These are phyloP conservation scores for Calidris pugnax DNA, from an alignment of 2,113 vertebrate species.

Conservation along the genomic window DNA sequence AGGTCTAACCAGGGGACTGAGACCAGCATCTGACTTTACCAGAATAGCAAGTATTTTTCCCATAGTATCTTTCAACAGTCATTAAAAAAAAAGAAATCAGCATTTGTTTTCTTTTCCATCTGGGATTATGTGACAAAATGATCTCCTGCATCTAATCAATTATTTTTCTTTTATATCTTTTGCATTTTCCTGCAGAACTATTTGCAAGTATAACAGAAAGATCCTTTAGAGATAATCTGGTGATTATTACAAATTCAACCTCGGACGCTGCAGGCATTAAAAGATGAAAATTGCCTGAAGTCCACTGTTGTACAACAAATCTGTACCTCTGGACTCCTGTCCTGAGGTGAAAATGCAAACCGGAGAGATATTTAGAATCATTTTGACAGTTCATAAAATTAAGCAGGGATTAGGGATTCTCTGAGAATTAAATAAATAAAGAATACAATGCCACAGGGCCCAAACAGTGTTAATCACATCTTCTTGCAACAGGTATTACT, in stretches of 20 bases:
- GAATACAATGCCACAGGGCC: conserved; percentile 70
- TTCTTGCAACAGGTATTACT: conserved; percentile 73
- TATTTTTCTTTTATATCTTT: conserved; percentile 68
- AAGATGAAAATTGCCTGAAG: conserved; percentile 81
- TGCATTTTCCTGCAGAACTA: conserved; percentile 73
- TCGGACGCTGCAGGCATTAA: conserved; percentile 66
- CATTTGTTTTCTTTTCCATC: conserved; percentile 66
- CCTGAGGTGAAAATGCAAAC: conserved; percentile 81
- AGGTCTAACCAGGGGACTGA: background rate
- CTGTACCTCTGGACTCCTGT: conserved; percentile 77
- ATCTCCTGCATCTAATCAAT: conserved; percentile 72
- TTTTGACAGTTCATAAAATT: conserved; percentile 84
- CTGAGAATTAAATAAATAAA: conserved; percentile 64
- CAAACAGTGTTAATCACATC: conserved; percentile 55
- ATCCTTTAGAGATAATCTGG: conserved; percentile 81
- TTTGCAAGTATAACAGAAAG: conserved; percentile 74
- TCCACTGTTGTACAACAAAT: conserved; percentile 73
- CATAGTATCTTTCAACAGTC: conserved; percentile 33
- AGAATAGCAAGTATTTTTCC: background rate
- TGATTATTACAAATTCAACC: conserved; percentile 77
- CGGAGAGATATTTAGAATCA: conserved; percentile 77
- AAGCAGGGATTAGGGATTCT: conserved; percentile 80
- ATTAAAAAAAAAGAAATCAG: conserved; percentile 14
- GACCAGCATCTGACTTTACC: background rate
- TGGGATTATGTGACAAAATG: conserved; percentile 74